phyloP scores from a whole-genome alignment of 1,140 invertebrate species.

The Armadillidium nasatum region DNA sequence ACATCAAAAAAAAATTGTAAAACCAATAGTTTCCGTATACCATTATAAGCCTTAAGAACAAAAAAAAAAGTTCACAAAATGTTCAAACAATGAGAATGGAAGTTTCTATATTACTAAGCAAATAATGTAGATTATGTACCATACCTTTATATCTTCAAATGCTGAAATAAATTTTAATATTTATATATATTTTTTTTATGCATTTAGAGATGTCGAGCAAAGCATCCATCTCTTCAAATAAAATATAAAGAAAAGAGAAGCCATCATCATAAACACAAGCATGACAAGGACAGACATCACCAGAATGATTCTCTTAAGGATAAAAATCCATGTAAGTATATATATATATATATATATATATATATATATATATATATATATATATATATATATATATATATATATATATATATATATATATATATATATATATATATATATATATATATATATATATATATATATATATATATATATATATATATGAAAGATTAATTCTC shows the following conservation, averaged over 20 bases:
- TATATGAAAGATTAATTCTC: too few relatives aligned
- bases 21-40: too few relatives aligned
- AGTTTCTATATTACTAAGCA: too few relatives aligned
- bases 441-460: constrained; percentile 9
- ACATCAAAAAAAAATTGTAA: too few relatives aligned
- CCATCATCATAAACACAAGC: not conserved
- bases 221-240: not conserved
- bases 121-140: too few relatives aligned
- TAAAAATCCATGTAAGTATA: not conserved
- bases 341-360: not conserved
- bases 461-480: too few relatives aligned
- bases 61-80: too few relatives aligned
- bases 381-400: constrained; percentile 26
- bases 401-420: constrained; percentile 27
- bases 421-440: constrained; percentile 21
- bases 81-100: too few relatives aligned
- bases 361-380: constrained; percentile 28
- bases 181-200: constrained; percentile 7
- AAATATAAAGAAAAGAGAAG: not conserved
- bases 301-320: not conserved
- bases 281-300: not conserved
- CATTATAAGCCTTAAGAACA: too few relatives aligned
- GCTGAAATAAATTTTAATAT: too few relatives aligned
- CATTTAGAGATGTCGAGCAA: not conserved
- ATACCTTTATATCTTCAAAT: too few relatives aligned